A percentile compares a stretch with the other conserved stretches of the same genome.
These are phyloP conservation scores for Manacus vitellinus DNA, from an alignment of 2,113 vertebrate genomes.

Conservation along the genomic window DNA sequence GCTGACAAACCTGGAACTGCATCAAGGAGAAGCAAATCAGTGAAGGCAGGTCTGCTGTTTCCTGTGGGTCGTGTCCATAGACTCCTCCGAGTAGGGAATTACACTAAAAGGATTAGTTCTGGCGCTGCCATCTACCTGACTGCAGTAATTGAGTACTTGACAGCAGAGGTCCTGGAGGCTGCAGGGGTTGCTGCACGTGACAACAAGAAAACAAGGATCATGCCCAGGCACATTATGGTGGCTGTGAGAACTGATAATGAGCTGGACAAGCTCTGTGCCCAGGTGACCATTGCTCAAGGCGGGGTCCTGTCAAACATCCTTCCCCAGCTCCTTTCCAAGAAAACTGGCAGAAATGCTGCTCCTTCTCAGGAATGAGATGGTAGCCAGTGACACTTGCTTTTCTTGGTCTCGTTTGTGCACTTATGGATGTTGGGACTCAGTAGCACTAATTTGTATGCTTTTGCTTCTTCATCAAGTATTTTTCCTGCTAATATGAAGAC, in stretches of 20 bases:
- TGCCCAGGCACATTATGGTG: conserved; percentile 78
- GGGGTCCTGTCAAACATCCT: conserved; percentile 77
- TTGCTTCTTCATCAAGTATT: neutral
- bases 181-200: conserved; percentile 60
- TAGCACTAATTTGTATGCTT: neutral
- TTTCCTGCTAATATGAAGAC: neutral
- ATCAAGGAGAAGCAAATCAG: conserved; percentile 21
- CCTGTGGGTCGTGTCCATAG: conserved; percentile 75
- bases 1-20: neutral
- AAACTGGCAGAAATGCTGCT: neutral
- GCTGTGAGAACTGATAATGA: conserved; percentile 81
- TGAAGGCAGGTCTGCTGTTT: conserved; percentile 76
- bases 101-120: conserved; percentile 36
- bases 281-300: conserved; percentile 75
- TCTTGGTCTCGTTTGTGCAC: neutral
- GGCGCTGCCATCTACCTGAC: conserved; percentile 75
- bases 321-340: conserved; percentile 72
- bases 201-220: conserved; percentile 35
- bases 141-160: conserved; percentile 79
- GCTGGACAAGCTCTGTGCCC: conserved; percentile 70
- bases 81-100: conserved; percentile 70
- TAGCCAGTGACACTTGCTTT: neutral
- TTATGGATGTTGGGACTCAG: neutral
- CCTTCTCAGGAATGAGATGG: neutral
- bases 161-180: conserved; percentile 78